Percentiles rank a stretch among this genome's conserved stretches.
phyloP scores from a whole-genome alignment of 2,797 vertebrate genomes.

The Anguilla anguilla region DNA sequence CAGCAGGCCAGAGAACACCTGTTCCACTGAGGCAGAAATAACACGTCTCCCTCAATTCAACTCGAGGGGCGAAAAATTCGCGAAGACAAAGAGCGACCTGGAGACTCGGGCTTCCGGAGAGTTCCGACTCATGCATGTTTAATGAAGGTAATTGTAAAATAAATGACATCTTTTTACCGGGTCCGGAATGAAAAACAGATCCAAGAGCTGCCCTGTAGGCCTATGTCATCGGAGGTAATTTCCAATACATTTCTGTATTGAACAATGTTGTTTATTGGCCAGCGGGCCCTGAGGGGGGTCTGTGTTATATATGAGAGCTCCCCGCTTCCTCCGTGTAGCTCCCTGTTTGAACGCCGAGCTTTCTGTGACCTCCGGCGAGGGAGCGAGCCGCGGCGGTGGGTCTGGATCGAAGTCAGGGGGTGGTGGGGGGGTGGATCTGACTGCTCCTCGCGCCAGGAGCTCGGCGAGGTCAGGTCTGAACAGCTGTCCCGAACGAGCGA shows the following conservation, averaged over 20 bases:
- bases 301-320: slow-evolving; percentile 5
- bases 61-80: not conserved
- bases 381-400: not conserved
- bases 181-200: slow-evolving; percentile 4
- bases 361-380: not conserved
- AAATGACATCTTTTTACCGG: slow-evolving; percentile 23
- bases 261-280: slow-evolving; percentile 21
- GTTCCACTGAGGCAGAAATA: not conserved
- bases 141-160: slow-evolving; percentile 22
- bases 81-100: not conserved
- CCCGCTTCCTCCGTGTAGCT: not conserved
- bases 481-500: not conserved
- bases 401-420: not conserved
- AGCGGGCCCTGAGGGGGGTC: not conserved
- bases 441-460: not conserved
- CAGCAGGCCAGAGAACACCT: not conserved
- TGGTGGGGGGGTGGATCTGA: not conserved
- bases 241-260: slow-evolving; percentile 23
- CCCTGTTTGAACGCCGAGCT: not conserved
- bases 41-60: not conserved
- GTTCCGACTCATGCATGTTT: slow-evolving; percentile 20
- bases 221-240: slow-evolving; percentile 18
- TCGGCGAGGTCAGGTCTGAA: not conserved
- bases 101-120: not conserved
- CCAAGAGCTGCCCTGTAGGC: slow-evolving; percentile 1